Percentiles rank a stretch among this genome's conserved stretches.
Conservation (phyloP, 2,888 invertebrate genomes). For the Theretra japonica region DNA sequence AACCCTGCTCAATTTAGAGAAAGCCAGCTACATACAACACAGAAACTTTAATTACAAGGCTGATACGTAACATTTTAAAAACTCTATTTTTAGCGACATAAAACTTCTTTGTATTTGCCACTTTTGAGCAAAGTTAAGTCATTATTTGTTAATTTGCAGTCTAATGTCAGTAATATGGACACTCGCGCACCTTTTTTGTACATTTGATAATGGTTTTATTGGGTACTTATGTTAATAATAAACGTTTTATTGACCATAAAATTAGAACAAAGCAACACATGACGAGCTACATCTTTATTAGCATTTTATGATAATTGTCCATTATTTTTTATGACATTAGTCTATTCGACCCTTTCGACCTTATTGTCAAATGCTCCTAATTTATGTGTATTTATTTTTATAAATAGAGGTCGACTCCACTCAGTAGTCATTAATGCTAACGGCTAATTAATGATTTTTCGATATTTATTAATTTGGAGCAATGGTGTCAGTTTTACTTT, state of each 20-base stretch:
- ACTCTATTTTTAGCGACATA: too few relatives aligned
- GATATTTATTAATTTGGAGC: constrained; percentile 7
- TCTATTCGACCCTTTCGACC: constrained; percentile 22
- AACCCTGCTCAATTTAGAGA: too few relatives aligned
- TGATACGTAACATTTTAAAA: too few relatives aligned
- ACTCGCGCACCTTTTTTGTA: not conserved
- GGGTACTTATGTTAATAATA: not conserved
- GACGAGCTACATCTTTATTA: constrained; percentile 1
- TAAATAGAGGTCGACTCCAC: not conserved
- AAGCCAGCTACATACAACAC: too few relatives aligned
- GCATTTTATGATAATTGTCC: not conserved
- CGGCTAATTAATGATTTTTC: constrained; percentile 13
- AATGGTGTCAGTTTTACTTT: constrained; percentile 2
- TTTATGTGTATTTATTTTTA: not conserved
- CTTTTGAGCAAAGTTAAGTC: too few relatives aligned
- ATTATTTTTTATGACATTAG: not conserved
- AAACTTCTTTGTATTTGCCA: too few relatives aligned
- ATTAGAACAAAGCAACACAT: not conserved
- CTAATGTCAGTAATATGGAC: not conserved
- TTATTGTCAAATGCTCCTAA: constrained; percentile 8
- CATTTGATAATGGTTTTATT: constrained; percentile 2
- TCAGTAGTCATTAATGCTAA: not conserved
- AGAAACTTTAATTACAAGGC: too few relatives aligned
- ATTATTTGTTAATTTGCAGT: not conserved
- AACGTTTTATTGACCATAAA: not conserved